phyloP scores from a whole-genome alignment of 1,140 invertebrate genomes.

The Drosophila malerkotliana region DNA sequence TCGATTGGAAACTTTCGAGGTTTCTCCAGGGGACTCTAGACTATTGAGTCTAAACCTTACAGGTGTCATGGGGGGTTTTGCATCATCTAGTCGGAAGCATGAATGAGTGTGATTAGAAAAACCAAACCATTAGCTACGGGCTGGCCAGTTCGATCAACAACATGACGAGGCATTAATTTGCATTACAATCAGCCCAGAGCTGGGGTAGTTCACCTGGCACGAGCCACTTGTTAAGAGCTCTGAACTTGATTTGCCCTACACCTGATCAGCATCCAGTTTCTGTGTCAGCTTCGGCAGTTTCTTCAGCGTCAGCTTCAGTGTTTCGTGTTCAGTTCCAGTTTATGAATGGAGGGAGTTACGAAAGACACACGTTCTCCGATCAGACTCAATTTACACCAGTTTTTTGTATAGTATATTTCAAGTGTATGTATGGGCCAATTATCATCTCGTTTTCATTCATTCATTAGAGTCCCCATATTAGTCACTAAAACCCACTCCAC shows the following conservation, averaged over 20 bases:
- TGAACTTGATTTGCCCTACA: constrained; percentile 68
- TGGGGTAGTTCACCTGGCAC: constrained; percentile 77
- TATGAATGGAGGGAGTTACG: constrained; percentile 44
- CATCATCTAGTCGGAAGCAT: constrained; percentile 39
- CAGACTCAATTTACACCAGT: constrained; percentile 43
- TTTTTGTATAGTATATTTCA: constrained; percentile 17
- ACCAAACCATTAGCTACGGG: constrained; percentile 26
- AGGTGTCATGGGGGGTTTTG: constrained; percentile 36
- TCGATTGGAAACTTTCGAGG: neutral
- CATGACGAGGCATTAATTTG: constrained; percentile 66
- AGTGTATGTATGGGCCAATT: constrained; percentile 39
- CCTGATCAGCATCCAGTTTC: constrained; percentile 30
- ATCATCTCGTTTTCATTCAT: constrained; percentile 51
- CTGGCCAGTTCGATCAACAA: constrained; percentile 26
- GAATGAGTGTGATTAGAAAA: constrained; percentile 54
- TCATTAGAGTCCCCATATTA: constrained; percentile 53
- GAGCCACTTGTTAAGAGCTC: constrained; percentile 63
- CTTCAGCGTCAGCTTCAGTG: constrained; percentile 7
- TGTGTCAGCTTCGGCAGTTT: constrained; percentile 1
- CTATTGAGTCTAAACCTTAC: constrained; percentile 15
- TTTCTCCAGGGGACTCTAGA: neutral
- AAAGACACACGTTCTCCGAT: constrained; percentile 32
- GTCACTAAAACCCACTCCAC: constrained; percentile 23
- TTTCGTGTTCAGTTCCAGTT: constrained; percentile 2
- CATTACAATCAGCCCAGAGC: constrained; percentile 62